Percentiles rank a stretch among this genome's conserved stretches.
Evolutionary conservation across 64 coral and sea anemone genomes (phyloP).

Genomic region (Anthopleura sola): DNA sequence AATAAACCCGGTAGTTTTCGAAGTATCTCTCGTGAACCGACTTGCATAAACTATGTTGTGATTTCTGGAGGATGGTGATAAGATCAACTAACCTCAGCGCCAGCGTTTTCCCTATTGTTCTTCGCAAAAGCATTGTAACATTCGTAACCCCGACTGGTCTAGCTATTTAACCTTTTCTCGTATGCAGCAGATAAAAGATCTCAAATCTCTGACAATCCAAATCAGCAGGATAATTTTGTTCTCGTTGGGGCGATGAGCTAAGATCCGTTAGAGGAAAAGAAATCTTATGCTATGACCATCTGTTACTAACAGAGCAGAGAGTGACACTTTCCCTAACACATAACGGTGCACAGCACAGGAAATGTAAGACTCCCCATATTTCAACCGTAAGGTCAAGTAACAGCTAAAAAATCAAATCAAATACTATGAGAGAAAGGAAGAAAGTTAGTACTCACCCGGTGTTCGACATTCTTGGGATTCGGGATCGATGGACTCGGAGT

Average conservation of each 20-base stretch:
- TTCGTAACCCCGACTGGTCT: neutral
- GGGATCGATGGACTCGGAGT: constrained; percentile 24
- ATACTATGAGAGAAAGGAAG: neutral
- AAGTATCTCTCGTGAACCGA: neutral
- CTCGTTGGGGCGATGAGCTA: neutral
- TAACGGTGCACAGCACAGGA: constrained; percentile 60
- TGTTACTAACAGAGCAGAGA: neutral
- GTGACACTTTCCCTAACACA: constrained; percentile 52
- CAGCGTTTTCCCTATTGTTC: neutral
- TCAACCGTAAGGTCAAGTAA: constrained; percentile 65
- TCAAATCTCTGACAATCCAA: neutral
- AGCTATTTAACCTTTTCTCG: neutral
- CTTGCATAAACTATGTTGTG: neutral
- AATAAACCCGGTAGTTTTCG: too few species aligned
- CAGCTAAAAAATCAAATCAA: constrained; percentile 34
- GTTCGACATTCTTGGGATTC: neutral
- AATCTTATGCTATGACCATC: constrained; percentile 36
- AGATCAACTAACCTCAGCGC: constrained; percentile 1
- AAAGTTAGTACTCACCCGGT: constrained; percentile 27
- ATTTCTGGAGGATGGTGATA: neutral
- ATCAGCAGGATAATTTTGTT: neutral
- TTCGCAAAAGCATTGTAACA: neutral
- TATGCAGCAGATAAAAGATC: constrained; percentile 3
- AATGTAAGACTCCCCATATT: constrained; percentile 40
- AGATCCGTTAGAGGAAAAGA: constrained; percentile 23